These are phyloP conservation scores for Dendrocincla fuliginosa DNA, from an alignment of 2,797 vertebrate species.

Conservation along the genomic window DNA sequence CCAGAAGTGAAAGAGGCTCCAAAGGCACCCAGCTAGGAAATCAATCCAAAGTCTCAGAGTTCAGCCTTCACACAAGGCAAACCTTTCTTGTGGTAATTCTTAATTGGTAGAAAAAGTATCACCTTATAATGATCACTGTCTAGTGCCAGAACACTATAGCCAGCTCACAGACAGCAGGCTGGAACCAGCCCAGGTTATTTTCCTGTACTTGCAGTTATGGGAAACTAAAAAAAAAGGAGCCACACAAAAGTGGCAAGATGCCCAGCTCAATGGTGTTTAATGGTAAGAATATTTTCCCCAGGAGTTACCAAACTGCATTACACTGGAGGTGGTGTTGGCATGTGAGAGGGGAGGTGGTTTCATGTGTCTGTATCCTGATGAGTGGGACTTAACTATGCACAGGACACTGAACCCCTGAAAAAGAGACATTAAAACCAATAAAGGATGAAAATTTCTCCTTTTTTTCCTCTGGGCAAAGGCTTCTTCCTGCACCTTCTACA, in stretches of 20 bases:
- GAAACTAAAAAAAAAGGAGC: not conserved
- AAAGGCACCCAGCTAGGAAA: not conserved
- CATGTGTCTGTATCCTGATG: accelerated
- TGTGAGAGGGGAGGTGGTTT: not conserved
- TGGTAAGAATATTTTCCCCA: not conserved
- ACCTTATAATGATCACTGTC: not conserved
- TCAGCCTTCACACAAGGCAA: not conserved
- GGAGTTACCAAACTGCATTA: not conserved
- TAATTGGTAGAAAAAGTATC: not conserved
- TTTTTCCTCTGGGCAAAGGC: not conserved
- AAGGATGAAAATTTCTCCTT: not conserved
- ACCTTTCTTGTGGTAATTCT: not conserved
- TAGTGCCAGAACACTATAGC: not conserved
- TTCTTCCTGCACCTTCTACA: not conserved
- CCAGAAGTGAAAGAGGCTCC: not conserved
- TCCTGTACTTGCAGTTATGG: not conserved
- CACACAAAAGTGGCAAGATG: not conserved
- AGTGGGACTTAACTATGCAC: not conserved
- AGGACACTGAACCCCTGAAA: not conserved
- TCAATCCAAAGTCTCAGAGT: not conserved
- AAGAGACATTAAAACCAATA: not conserved
- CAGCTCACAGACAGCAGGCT: not conserved
- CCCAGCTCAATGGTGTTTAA: not conserved
- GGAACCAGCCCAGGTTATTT: not conserved
- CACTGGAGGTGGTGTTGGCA: not conserved